Conservation (phyloP, 2,113 vertebrate species). For the Mystacornis crossleyi region DNA sequence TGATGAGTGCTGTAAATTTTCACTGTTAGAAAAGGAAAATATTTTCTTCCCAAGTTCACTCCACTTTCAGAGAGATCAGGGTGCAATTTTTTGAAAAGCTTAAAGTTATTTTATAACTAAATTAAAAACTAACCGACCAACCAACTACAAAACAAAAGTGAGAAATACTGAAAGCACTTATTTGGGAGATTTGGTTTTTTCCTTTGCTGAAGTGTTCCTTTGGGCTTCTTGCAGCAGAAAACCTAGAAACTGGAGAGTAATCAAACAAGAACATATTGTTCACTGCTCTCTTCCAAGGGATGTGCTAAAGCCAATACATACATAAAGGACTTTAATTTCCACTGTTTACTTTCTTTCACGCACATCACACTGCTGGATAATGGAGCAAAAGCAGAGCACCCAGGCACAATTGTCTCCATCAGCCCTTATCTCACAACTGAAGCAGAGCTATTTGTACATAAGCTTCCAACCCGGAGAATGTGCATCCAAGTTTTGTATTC, state of each 20-base stretch:
- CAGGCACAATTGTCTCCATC: background rate
- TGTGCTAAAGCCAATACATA: background rate
- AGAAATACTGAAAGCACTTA: background rate
- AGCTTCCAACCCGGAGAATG: background rate
- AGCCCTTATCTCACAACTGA: background rate
- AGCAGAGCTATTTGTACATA: background rate
- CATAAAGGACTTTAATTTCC: background rate
- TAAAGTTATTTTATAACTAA: background rate
- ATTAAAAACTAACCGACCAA: background rate
- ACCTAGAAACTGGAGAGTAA: background rate
- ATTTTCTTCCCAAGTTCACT: background rate
- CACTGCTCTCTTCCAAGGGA: background rate
- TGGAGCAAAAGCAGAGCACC: background rate
- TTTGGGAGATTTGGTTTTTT: background rate
- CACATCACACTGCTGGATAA: background rate
- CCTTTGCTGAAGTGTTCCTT: background rate
- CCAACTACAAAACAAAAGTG: background rate
- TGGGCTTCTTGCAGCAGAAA: background rate
- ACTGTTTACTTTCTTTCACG: background rate
- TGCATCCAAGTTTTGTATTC: conserved; percentile 45
- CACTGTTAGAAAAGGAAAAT: background rate
- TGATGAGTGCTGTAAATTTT: background rate
- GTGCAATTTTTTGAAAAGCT: background rate
- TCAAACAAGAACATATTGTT: background rate
- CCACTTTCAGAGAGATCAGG: background rate